Conservation (phyloP, 2,797 vertebrate genomes). For the Macropodus opercularis region DNA sequence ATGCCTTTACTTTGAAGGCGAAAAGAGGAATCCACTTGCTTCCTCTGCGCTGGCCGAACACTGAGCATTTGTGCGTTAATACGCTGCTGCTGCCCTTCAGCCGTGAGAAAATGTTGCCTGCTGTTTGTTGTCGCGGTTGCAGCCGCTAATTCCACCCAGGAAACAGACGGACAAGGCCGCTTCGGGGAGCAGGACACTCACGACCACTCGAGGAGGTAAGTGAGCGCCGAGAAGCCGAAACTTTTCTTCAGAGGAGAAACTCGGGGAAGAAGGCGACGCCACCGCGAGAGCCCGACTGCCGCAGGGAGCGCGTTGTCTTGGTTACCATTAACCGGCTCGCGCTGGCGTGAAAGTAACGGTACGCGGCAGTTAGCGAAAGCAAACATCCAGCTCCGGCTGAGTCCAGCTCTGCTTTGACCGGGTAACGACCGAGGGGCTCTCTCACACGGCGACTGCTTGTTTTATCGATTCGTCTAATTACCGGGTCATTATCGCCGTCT, state of each 20-base stretch:
- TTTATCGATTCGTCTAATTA: too few species aligned
- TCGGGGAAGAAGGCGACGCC: neutral
- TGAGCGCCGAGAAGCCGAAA: neutral
- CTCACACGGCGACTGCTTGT: neutral
- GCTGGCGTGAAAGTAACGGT: neutral
- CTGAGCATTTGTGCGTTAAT: rapidly evolving
- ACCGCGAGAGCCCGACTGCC: neutral
- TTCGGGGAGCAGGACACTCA: neutral
- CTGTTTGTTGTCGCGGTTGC: constrained; percentile 30
- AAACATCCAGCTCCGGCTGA: neutral
- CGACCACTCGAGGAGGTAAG: constrained; percentile 38
- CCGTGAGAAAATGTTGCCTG: constrained; percentile 57
- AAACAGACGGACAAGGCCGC: neutral
- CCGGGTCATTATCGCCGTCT: too few species aligned
- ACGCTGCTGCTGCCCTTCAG: constrained; percentile 2
- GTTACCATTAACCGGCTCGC: constrained; percentile 22
- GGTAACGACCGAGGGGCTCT: neutral
- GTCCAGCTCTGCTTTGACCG: constrained; percentile 24
- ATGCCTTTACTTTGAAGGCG: constrained; percentile 24
- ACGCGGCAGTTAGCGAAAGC: neutral
- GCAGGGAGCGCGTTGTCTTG: neutral
- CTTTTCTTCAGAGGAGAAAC: neutral
- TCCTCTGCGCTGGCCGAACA: rapidly evolving
- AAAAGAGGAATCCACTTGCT: rapidly evolving
- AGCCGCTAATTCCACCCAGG: neutral